Evolutionary conservation across 2,888 invertebrate genomes (phyloP).

Genomic region (Strigamia maritima): DNA sequence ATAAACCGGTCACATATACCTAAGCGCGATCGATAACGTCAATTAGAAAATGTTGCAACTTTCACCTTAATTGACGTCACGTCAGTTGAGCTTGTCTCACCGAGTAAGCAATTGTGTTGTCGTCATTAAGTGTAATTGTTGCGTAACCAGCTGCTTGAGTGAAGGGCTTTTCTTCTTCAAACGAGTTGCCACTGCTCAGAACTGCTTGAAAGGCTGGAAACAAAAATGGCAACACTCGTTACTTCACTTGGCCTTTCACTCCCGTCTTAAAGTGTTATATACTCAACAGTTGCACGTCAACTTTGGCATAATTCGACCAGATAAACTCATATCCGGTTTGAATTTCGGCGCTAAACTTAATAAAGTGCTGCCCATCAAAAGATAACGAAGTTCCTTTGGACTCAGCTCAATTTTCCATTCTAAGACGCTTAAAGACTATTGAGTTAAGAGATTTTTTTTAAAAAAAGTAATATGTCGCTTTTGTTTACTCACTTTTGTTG

Average conservation of each 20-base stretch:
- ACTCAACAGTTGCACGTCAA: conserved; percentile 65
- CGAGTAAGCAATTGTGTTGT: conserved; percentile 29
- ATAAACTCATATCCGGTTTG: conserved; percentile 62
- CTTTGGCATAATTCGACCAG: conserved; percentile 69
- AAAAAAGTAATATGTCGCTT: background rate
- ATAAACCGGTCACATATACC: conserved; percentile 39
- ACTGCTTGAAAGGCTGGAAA: conserved; percentile 44
- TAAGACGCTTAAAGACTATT: conserved; percentile 43
- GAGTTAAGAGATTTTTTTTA: background rate
- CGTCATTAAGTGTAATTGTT: conserved; percentile 40
- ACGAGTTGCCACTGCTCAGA: conserved; percentile 42
- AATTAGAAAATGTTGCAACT: conserved; percentile 12
- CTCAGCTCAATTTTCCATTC: conserved; percentile 43
- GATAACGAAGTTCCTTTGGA: conserved; percentile 58
- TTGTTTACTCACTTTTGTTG: background rate
- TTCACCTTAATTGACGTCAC: conserved; percentile 15
- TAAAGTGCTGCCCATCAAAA: conserved; percentile 72
- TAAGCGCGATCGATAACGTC: conserved; percentile 33
- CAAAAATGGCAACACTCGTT: conserved; percentile 26
- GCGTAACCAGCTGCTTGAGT: conserved; percentile 43
- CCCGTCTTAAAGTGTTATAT: background rate
- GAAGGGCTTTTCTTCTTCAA: conserved; percentile 39
- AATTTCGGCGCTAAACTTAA: conserved; percentile 68
- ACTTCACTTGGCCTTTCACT: background rate
- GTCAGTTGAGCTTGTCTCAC: conserved; percentile 25